Base-by-base conservation (phyloP, 64 coral and sea anemone genomes). In the Stichodactyla helianthus region DNA sequence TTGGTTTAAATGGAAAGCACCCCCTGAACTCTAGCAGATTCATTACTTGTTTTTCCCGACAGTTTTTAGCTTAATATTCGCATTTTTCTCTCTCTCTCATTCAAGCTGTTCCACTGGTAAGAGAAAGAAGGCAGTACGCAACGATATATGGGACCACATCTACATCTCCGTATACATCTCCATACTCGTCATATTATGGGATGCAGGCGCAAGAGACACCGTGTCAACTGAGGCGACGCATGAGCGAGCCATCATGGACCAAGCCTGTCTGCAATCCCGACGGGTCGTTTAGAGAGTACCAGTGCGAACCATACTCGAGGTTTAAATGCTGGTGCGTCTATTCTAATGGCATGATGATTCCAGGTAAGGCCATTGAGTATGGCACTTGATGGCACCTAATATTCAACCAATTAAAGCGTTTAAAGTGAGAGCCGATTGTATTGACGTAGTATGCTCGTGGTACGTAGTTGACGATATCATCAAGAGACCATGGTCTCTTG, bases 291-390 rank as follows among this genome's bases (percentile, higher is more conserved):
- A 71, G 93, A 51, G 89, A 94, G 51, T 94, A 94, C 50, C 93
- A 94, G 50, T 94, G 93, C 28, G 93, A 94, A 7, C 85, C 89
- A 0, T 94, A 94, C 62, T 94, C 93, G 6, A 87, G 93, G 50
- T 88, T 86, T n/a, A 94, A 88, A 86, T 94, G 93, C n/a, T 94
- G 93, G 89, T 94, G 93, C 57, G 93, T 91, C 17, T 91, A 91
- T 57, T 79, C 87, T 14, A 91, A 94, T 57, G 93, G 93, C 15
- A 91, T 94, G 89, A 94, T 94, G 93, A 94, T 91, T 16, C 88
- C 89, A n/a, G 93, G 93, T 93, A 90, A 27, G 50, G 52, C 22
- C 14, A 17, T 15, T 17, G 6, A 79, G 0, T n/a, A 64, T 52
- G 35, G 35, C 35, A 44, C 35, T 1, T 44, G 35, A 44, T 44